Evolutionary conservation across 2,888 invertebrate species (phyloP), one percentile per base, ranked within the genome.

Genomic region (Melieria omissa): DNA sequence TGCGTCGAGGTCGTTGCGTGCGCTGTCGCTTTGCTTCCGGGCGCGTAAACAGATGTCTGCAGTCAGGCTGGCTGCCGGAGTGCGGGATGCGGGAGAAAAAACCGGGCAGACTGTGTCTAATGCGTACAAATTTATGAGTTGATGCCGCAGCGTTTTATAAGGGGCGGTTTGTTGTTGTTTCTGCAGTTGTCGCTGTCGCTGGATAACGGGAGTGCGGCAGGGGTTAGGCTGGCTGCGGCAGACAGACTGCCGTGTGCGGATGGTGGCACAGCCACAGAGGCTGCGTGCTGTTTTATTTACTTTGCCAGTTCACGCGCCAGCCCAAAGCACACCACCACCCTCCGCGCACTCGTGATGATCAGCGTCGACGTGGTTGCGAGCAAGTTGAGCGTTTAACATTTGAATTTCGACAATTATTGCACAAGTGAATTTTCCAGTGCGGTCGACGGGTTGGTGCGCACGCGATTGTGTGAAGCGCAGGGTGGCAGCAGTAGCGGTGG

Each of bases 1-100:
- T 81, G 82, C 29, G 29, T 29, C 29, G 29, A 29, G 29, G 29
- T 29, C 29, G 29, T 81, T 78, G 78, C 74, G 76, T 79, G 78
- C 78, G 82, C 82, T 82, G 82, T 80, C 81, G 83, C 83, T 84
- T 84, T 82, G 85, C 84, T 84, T 85, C 84, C 84, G 83, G 83
- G 84, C 83, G 83, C 77, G 82, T 80, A 84, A 84, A 78, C 84
- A 85, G 85, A 84, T 84, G 82, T 83, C 75, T 77, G 57, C 60
- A 41, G 62, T 63, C 57, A 58, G 5, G 42, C 29, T 16, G 45
- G 12, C 6, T 46, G 47, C 10, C 52, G 42, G 58, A 49, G 49
- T 65, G 69, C 60, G 58, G n/a, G 14, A 46, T 12, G 68, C 65
- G 64, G 66, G n/a, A 63, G 44, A 42, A 60, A 61, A 60, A 55